Evolutionary conservation across 2,113 vertebrate genomes (phyloP).

Genomic region (Equus przewalskii): DNA sequence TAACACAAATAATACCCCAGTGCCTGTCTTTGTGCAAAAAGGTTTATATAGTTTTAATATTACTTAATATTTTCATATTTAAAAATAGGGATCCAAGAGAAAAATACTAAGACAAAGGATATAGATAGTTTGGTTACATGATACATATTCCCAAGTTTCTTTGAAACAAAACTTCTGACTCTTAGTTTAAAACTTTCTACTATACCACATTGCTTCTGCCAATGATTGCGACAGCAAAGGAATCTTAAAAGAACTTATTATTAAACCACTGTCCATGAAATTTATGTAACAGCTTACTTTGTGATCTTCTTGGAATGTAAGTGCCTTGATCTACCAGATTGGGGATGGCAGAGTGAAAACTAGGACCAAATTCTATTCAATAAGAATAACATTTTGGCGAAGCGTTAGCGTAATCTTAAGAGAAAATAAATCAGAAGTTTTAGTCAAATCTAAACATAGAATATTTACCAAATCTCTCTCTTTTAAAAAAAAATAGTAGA

Average conservation of each 20-base stretch:
- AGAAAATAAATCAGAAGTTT: slow-evolving; percentile 5
- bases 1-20: neutral
- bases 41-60: neutral
- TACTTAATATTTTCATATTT: neutral
- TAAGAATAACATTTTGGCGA: neutral
- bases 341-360: neutral
- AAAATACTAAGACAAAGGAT: neutral
- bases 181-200: neutral
- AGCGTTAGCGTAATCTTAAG: neutral
- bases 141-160: neutral
- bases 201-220: neutral
- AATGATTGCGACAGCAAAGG: neutral
- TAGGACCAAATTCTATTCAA: neutral
- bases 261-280: neutral
- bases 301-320: neutral
- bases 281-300: neutral
- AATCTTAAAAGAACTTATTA: neutral
- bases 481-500: neutral
- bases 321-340: neutral
- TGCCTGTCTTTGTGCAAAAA: neutral
- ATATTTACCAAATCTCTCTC: neutral
- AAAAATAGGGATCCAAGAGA: neutral
- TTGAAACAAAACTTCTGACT: neutral
- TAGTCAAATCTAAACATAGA: neutral
- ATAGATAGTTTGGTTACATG: slow-evolving; percentile 5